phyloP scores from a whole-genome alignment of 2,888 invertebrate species.

The Prosopocoilus inquinatus region DNA sequence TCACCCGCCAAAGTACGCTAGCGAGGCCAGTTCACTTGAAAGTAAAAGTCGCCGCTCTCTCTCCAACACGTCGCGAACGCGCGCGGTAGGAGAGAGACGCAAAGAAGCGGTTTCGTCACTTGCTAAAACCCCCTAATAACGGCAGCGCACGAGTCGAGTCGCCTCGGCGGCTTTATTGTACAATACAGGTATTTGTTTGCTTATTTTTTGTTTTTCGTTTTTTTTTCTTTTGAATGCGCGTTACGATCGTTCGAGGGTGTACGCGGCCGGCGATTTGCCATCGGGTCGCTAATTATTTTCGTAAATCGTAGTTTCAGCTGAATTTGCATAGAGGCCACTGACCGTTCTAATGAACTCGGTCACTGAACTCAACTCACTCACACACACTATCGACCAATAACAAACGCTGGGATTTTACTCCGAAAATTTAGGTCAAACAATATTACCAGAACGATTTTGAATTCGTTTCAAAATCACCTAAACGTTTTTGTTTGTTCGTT shows the following conservation, averaged over 20 bases:
- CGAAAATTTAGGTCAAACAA: constrained; percentile 1
- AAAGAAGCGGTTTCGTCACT: constrained; percentile 20
- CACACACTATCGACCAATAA: constrained; percentile 1
- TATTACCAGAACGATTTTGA: not conserved
- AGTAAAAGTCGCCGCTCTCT: constrained; percentile 56
- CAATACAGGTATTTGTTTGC: constrained; percentile 18
- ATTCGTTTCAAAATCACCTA: too few species aligned
- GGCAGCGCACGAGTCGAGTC: constrained; percentile 16
- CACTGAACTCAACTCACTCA: constrained; percentile 1
- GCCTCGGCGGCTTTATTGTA: constrained; percentile 14
- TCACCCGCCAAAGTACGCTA: constrained; percentile 61
- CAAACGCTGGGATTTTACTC: not conserved
- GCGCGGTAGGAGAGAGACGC: constrained; percentile 18
- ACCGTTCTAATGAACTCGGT: not conserved
- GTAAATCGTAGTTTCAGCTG: not conserved
- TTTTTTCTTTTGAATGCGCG: constrained; percentile 14
- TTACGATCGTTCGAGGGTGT: not conserved
- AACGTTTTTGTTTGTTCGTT: too few species aligned
- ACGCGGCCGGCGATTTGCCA: not conserved
- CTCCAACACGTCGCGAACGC: constrained; percentile 29
- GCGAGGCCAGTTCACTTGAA: constrained; percentile 60
- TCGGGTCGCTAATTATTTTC: not conserved
- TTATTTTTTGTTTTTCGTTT: too few species aligned
- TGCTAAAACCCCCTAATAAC: constrained; percentile 22
- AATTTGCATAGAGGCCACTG: not conserved